phyloP scores from a whole-genome alignment of 2,888 invertebrate genomes.

The Pristionchus mayeri region DNA sequence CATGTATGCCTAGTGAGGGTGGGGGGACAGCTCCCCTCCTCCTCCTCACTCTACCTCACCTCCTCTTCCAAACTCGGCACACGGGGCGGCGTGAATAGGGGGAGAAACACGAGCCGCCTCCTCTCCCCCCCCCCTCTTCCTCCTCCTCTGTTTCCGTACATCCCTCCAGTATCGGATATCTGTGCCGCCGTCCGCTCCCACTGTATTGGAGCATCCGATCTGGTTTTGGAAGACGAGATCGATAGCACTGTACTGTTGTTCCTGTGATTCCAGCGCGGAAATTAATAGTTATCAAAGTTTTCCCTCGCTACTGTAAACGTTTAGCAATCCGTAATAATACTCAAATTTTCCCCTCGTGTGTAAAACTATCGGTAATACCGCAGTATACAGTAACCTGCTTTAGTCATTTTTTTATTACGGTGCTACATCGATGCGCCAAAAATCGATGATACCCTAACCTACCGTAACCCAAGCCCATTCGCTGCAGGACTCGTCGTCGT shows the following conservation, averaged over 20 bases:
- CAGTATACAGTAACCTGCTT: background rate
- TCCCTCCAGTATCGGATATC: background rate
- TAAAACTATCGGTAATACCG: background rate
- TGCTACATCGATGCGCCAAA: background rate
- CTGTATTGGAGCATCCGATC: background rate
- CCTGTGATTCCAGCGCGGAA: too few relatives aligned
- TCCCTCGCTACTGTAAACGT: too few relatives aligned
- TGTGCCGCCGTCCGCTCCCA: background rate
- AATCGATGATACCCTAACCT: background rate
- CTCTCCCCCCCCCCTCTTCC: background rate
- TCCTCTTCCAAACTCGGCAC: conserved; percentile 28
- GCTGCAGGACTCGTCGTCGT: conserved; percentile 61
- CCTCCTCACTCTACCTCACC: background rate
- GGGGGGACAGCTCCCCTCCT: background rate
- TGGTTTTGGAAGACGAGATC: too few relatives aligned
- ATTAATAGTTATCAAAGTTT: too few relatives aligned
- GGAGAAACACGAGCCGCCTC: background rate
- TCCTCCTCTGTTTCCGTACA: background rate
- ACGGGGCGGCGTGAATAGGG: conserved; percentile 8
- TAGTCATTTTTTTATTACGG: background rate
- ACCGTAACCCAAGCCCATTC: conserved; percentile 12
- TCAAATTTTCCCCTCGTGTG: too few relatives aligned
- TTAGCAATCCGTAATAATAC: too few relatives aligned
- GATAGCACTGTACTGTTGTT: too few relatives aligned
- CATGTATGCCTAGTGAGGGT: conserved; percentile 38